Percentiles rank a stretch among this genome's conserved stretches.
Evolutionary conservation across 2,113 vertebrate genomes (phyloP).

Genomic region (Gymnocephalus cernua): DNA sequence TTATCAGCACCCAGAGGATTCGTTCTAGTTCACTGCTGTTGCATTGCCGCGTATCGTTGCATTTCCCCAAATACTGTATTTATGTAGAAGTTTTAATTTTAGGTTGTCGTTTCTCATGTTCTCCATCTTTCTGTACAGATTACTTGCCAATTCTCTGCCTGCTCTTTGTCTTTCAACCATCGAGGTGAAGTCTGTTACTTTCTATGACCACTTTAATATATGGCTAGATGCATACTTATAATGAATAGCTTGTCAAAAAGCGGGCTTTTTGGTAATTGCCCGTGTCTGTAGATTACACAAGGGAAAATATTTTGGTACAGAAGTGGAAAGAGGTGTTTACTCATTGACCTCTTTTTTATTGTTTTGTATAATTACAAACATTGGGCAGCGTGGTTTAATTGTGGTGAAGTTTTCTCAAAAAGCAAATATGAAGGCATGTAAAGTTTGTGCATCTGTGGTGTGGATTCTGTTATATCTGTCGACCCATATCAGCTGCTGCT

Average conservation of each 20-base stretch:
- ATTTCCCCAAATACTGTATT: background rate
- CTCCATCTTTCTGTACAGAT: background rate
- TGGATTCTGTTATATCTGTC: conserved; percentile 4
- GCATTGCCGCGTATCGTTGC: too few relatives aligned
- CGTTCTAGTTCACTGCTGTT: background rate
- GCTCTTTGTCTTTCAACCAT: conserved; percentile 8
- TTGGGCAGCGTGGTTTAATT: background rate
- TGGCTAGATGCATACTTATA: conserved; percentile 49
- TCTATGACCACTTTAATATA: background rate
- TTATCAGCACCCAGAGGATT: background rate
- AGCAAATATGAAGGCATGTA: conserved; percentile 13
- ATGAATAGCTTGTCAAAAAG: conserved; percentile 66
- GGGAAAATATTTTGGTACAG: conserved; percentile 5
- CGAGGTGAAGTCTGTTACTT: conserved; percentile 4
- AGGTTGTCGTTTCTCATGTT: background rate
- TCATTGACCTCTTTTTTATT: conserved; percentile 1
- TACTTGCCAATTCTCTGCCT: background rate
- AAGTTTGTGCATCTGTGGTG: conserved; percentile 22
- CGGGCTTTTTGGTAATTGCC: conserved; percentile 52
- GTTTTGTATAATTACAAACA: conserved; percentile 26
- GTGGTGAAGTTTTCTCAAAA: background rate
- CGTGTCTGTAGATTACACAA: conserved; percentile 38
- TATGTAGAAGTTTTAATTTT: background rate
- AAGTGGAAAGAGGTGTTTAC: conserved; percentile 16
- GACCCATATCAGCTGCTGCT: conserved; percentile 13